Evolutionary conservation across 92 coral and sea anemone species (phyloP).

Genomic region (Heliopora coerulea): DNA sequence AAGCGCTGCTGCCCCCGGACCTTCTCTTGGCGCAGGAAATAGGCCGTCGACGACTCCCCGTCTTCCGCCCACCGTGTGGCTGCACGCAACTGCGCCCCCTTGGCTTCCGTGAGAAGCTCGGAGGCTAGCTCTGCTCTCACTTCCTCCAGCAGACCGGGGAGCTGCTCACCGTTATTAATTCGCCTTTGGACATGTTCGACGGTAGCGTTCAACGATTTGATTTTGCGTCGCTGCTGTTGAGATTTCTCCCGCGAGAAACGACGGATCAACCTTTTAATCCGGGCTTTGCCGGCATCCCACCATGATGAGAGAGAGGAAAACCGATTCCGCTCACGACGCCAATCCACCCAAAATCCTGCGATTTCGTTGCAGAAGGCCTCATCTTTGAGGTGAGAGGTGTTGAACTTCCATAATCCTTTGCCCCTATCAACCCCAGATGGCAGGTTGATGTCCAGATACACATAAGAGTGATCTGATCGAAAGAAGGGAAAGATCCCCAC

Average conservation of each 20-base stretch:
- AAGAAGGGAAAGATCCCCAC: slow-evolving; percentile 1
- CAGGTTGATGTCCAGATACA: neutral
- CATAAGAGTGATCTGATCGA: slow-evolving; percentile 21
- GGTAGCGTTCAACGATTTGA: neutral
- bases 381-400: slow-evolving; percentile 8
- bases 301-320: slow-evolving; percentile 12
- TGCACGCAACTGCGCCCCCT: slow-evolving; percentile 34
- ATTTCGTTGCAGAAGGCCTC: neutral
- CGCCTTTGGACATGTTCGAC: neutral
- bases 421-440: slow-evolving; percentile 2
- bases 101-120: slow-evolving; percentile 10
- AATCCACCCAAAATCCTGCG: slow-evolving; percentile 12
- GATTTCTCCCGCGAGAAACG: neutral
- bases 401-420: slow-evolving; percentile 21
- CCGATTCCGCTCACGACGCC: slow-evolving; percentile 3
- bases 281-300: slow-evolving; percentile 37
- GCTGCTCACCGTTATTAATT: slow-evolving; percentile 8
- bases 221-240: neutral
- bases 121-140: neutral
- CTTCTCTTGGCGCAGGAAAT: slow-evolving; percentile 25
- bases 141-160: slow-evolving; percentile 27
- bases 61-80: slow-evolving; percentile 32
- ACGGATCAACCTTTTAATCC: neutral
- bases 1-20: neutral
- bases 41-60: slow-evolving; percentile 33